Base-by-base conservation (phyloP, 2,113 vertebrate species). In the Lasiurus cinereus region DNA sequence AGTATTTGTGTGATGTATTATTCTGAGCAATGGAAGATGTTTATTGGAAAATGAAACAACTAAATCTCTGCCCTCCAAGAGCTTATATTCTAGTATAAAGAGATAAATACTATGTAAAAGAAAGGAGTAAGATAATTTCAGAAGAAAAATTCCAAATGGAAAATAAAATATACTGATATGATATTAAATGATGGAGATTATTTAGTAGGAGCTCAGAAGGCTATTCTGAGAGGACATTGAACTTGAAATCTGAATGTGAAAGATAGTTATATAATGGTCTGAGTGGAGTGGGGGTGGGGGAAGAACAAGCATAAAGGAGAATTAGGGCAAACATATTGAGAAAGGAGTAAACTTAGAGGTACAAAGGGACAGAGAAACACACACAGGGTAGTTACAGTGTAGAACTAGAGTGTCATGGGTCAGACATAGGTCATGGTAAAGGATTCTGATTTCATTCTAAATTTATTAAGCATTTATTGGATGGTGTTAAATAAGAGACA, bases 371-470 rank as follows among this genome's bases (percentile, higher is more conserved):
- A 91, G 36, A 10, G 48, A 21, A 59, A 46, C 46, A 46, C n/a
- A 16, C 19, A 59, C 48, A 52, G 13, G 52, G 14, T 62, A 7
- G 1, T 36, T n/a, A 86, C 7, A 69, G 3, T 24, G 3, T 48
- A 90, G 39, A 48, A 59, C 10, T n/a, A 46, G 14, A 83, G n/a
- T 80, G 3, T 83, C 59, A 70, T 33, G 43, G 39, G 11, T 22
- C 31, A 87, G 59, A 46, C 10, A 92, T 77, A 72, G 33, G 54
- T 48, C 19, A 54, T 24, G 14, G 29, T 24, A 27, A 79, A 18
- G 5, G 18, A 79, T 59, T 86, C 16, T 70, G 15, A 91, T 70
- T 86, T 64, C 48, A 88, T 93, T 50, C 46, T 88, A 72, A 93
- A 82, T 43, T 9, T 67, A 22, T 66, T 59, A 88, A 89, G 4